Base-by-base conservation (phyloP, 2,113 vertebrate genomes). In the Protomyctophum bolini region DNA sequence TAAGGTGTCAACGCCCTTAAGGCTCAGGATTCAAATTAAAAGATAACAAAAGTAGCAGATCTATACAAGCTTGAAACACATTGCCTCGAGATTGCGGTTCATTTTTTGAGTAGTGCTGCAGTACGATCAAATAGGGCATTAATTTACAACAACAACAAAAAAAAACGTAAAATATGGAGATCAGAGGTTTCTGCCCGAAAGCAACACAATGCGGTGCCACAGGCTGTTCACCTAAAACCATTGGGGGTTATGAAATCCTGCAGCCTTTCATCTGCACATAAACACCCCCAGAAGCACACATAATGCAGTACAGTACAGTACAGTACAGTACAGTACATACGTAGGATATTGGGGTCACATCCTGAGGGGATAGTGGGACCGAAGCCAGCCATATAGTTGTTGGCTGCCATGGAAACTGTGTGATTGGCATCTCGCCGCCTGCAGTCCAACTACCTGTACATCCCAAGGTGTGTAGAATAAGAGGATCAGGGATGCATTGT, bases 401-500 rank as follows among this genome's bases (percentile, higher is more conserved):
- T 47, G 2, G 77, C 81, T 90, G 72, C 83, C 76, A 91, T 86
- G 84, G 81, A 77, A 88, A 88, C 83, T 33, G 57, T 70, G 52
- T 82, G 83, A 89, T 67, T 81, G 74, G 72, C 86, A 82, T 68
- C 67, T 83, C 61, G 76, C 83, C 61, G 76, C 71, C 63, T 58
- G 7, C n/a, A 52, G 77, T 58, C n/a, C n/a, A n/a, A n/a, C n/a
- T n/a, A n/a, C 49, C 10, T 74, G 67, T 79, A 66, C 63, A 33
- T 33, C 33, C 33, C 33, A 33, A 66, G 59, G n/a, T n/a, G 52
- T 57, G 29, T 63, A 73, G 45, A 33, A 66, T 62, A 66, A 33
- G n/a, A 59, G 57, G 7, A 60, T 33, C 33, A 60, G 67, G 0
- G 6, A 56, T 71, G 75, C 59, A 75, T 66, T 65, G 50, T 82